Evolutionary conservation across 2,888 invertebrate species (phyloP).

Genomic region (Platerodrilus igneus): DNA sequence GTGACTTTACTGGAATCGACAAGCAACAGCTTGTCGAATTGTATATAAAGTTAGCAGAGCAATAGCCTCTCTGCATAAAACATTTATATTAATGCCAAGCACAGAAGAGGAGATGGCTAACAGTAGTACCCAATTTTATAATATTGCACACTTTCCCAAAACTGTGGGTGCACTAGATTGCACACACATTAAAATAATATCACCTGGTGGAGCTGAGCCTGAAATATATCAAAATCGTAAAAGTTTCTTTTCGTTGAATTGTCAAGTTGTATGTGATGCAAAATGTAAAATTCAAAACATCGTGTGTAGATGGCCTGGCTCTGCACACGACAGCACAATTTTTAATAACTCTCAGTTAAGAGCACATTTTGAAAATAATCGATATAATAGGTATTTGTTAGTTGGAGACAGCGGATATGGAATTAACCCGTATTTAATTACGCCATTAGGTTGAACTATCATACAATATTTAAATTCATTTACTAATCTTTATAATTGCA

Average conservation of each 20-base stretch:
- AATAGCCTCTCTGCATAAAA: constrained; percentile 1
- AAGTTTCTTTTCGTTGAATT: constrained; percentile 2
- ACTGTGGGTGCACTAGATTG: constrained; percentile 11
- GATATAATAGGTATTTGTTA: not conserved
- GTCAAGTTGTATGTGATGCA: constrained; percentile 9
- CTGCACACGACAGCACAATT: constrained; percentile 7
- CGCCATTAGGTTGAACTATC: too few relatives aligned
- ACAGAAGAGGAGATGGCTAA: constrained; percentile 2
- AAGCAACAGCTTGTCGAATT: constrained; percentile 3
- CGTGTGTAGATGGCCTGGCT: constrained; percentile 10
- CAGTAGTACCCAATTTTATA: too few relatives aligned
- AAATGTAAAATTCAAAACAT: constrained; percentile 8
- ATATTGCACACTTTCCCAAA: constrained; percentile 8
- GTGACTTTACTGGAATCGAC: constrained; percentile 4
- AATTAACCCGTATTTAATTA: constrained; percentile 3
- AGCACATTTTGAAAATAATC: constrained; percentile 6
- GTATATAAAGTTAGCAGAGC: constrained; percentile 6
- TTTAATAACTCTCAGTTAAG: too few relatives aligned
- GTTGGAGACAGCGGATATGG: constrained; percentile 5
- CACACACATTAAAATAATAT: constrained; percentile 11
- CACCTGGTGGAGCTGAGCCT: constrained; percentile 7
- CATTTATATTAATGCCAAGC: constrained; percentile 2
- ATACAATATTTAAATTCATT: too few relatives aligned
- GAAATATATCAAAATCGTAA: constrained; percentile 5
- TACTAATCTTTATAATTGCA: too few relatives aligned